phyloP scores from a whole-genome alignment of 2,888 invertebrate genomes.

The Carterocephalus palaemon region DNA sequence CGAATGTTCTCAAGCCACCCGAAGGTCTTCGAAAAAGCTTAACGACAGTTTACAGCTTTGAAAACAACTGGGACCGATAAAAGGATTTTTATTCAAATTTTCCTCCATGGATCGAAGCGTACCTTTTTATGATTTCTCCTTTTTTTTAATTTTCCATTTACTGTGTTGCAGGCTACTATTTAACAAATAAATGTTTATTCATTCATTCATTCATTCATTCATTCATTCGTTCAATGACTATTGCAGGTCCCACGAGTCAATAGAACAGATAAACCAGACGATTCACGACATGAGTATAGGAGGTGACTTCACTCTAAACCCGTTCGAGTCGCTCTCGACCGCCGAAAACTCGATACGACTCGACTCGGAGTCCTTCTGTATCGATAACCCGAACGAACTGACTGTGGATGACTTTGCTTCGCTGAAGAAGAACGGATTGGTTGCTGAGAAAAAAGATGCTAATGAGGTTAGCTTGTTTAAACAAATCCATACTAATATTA shows the following conservation, averaged over 20 bases:
- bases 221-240: not conserved
- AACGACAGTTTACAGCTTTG: too few relatives aligned
- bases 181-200: too few relatives aligned
- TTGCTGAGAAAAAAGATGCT: conserved; percentile 57
- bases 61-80: too few relatives aligned
- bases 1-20: too few relatives aligned
- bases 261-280: conserved; percentile 73
- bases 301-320: conserved; percentile 67
- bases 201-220: too few relatives aligned
- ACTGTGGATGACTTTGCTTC: conserved; percentile 72
- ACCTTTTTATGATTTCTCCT: too few relatives aligned
- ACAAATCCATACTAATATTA: too few relatives aligned
- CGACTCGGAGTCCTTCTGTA: conserved; percentile 64
- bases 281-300: conserved; percentile 76
- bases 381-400: conserved; percentile 61
- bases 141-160: too few relatives aligned
- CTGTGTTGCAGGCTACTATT: too few relatives aligned
- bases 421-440: conserved; percentile 68
- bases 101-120: too few relatives aligned
- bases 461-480: conserved; percentile 57
- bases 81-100: too few relatives aligned
- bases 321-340: conserved; percentile 59
- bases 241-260: conserved; percentile 59
- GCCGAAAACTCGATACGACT: conserved; percentile 64
- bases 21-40: too few relatives aligned